Conservation (phyloP, 2,797 vertebrate genomes). For the Pseudopleuronectes americanus region DNA sequence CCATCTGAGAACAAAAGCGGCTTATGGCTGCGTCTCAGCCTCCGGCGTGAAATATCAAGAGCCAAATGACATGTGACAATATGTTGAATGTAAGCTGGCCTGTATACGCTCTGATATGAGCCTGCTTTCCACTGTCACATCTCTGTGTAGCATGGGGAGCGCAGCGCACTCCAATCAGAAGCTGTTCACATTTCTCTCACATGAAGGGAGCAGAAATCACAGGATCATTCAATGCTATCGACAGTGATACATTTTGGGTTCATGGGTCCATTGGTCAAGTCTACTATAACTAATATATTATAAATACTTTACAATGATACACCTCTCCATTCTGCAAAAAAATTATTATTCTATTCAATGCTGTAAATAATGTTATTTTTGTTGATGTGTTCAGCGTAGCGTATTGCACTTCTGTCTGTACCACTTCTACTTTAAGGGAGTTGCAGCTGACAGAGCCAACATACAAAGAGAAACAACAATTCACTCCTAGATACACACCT, state of each 20-base stretch:
- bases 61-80: slow-evolving; percentile 60
- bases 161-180: background rate
- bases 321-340: no score
- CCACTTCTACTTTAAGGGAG: no score
- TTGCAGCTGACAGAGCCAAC: no score
- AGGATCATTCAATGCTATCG: background rate
- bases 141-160: slow-evolving; percentile 11
- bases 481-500: no score
- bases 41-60: slow-evolving; percentile 55
- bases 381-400: no score
- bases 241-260: background rate
- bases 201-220: no score
- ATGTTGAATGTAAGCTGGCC: slow-evolving; percentile 43
- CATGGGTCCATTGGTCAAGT: background rate
- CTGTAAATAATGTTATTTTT: no score
- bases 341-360: no score
- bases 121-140: slow-evolving; percentile 25
- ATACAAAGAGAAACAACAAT: no score
- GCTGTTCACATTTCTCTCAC: background rate
- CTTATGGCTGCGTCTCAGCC: slow-evolving; percentile 42
- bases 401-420: no score
- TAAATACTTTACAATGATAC: no score
- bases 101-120: slow-evolving; percentile 37
- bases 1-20: slow-evolving; percentile 58
- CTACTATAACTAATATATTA: background rate